Evolutionary conservation across 1,140 invertebrate species (phyloP).

Genomic region (Magallana angulata): DNA sequence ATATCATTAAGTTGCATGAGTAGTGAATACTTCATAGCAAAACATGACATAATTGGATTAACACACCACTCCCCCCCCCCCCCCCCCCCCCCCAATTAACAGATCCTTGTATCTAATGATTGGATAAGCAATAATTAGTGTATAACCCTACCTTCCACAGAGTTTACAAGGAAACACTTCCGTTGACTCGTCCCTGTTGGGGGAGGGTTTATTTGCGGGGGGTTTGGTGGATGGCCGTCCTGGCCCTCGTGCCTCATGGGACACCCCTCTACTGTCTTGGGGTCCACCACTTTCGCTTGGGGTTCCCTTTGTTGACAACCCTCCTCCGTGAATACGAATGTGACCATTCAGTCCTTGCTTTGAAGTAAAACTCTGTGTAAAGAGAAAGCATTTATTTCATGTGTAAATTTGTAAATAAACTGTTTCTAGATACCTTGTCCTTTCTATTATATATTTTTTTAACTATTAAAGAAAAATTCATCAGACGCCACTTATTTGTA

Average conservation of each 20-base stretch:
- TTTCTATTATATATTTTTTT: neutral
- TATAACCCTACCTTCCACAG: conserved; percentile 94
- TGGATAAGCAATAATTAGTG: too few species aligned
- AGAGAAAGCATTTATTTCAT: conserved; percentile 49
- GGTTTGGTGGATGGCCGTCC: conserved; percentile 51
- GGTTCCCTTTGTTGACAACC: conserved; percentile 38
- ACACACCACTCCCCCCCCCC: too few species aligned
- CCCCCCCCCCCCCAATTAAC: too few species aligned
- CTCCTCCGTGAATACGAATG: conserved; percentile 84
- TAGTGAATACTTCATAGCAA: too few species aligned
- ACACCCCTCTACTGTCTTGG: conserved; percentile 9
- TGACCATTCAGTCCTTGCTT: conserved; percentile 89
- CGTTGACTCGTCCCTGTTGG: conserved; percentile 77
- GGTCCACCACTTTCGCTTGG: neutral
- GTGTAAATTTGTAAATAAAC: neutral
- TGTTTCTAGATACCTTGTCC: too few species aligned
- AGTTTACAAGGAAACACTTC: conserved; percentile 94
- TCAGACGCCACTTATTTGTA: neutral
- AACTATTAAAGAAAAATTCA: neutral
- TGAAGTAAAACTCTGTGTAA: conserved; percentile 88
- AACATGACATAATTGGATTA: too few species aligned
- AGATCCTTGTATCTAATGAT: too few species aligned
- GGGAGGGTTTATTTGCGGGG: conserved; percentile 78
- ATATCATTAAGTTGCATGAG: too few species aligned
- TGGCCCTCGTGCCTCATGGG: conserved; percentile 50